These are phyloP conservation scores for Pomacea maculata DNA, from an alignment of 1,140 invertebrate genomes.

Conservation along the genomic window DNA sequence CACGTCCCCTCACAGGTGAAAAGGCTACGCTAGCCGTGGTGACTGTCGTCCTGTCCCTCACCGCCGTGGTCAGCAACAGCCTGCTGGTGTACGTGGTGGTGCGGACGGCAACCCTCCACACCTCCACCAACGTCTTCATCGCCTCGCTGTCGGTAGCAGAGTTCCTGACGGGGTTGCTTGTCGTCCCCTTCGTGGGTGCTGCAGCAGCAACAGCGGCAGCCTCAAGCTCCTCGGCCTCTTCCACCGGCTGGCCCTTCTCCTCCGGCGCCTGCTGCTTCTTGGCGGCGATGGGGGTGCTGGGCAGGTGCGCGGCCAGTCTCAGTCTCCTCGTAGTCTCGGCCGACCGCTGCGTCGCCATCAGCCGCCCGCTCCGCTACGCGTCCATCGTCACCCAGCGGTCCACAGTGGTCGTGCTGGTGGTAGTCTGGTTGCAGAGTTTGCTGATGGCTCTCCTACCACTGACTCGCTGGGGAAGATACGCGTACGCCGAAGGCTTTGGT, in stretches of 20 bases:
- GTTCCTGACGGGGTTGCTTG: conserved; percentile 27
- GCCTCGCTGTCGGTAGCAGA: conserved; percentile 30
- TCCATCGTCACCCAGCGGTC: conserved; percentile 24
- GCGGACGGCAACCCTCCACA: conserved; percentile 27
- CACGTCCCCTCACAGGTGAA: not conserved
- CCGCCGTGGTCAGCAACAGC: conserved; percentile 26
- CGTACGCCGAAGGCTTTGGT: conserved; percentile 12
- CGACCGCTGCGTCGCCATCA: conserved; percentile 36
- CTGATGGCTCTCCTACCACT: conserved; percentile 27
- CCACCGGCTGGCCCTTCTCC: conserved; percentile 20
- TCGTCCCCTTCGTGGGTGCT: conserved; percentile 27
- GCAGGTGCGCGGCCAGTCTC: conserved; percentile 22
- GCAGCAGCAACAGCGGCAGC: not conserved
- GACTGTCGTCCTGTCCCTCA: conserved; percentile 23
- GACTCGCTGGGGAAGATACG: conserved; percentile 10
- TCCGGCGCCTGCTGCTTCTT: conserved; percentile 13
- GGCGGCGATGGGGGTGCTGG: conserved; percentile 27
- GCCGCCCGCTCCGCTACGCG: conserved; percentile 34
- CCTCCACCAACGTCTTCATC: conserved; percentile 39
- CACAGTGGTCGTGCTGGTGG: conserved; percentile 3
- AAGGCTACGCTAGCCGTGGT: conserved; percentile 11
- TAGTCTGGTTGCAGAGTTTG: conserved; percentile 25
- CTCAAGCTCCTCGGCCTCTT: not conserved
- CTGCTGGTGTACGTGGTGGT: conserved; percentile 32
- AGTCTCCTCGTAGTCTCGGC: conserved; percentile 33